Conservation (phyloP, 1,140 invertebrate species). For the Saccostrea glomerata region DNA sequence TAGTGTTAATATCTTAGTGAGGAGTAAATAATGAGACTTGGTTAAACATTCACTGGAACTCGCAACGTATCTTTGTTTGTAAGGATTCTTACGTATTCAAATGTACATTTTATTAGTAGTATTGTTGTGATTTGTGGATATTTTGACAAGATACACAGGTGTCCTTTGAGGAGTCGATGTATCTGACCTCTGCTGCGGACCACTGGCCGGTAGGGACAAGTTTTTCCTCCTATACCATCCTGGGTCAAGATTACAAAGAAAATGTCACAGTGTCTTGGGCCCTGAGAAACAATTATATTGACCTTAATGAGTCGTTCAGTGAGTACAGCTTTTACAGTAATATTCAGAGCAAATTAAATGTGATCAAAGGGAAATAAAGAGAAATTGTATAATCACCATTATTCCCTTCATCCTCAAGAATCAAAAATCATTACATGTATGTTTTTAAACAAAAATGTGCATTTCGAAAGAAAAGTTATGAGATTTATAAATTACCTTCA, state of each 20-base stretch:
- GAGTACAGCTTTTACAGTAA: background rate
- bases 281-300: background rate
- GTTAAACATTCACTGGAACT: no score
- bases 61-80: no score
- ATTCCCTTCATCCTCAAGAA: background rate
- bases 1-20: no score
- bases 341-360: background rate
- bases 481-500: background rate
- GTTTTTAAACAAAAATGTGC: no score
- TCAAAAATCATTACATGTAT: no score
- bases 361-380: background rate
- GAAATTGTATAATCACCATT: background rate
- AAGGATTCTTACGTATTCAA: no score
- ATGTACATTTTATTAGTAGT: no score
- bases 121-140: no score
- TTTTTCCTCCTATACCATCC: background rate
- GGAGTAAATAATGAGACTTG: no score
- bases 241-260: constrained; percentile 25
- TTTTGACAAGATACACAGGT: background rate
- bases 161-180: background rate
- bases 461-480: no score
- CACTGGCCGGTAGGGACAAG: background rate
- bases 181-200: background rate
- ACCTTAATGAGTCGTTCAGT: constrained; percentile 10
- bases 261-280: background rate